Conservation (phyloP, 1,140 invertebrate genomes). For the Portunus trituberculatus region DNA sequence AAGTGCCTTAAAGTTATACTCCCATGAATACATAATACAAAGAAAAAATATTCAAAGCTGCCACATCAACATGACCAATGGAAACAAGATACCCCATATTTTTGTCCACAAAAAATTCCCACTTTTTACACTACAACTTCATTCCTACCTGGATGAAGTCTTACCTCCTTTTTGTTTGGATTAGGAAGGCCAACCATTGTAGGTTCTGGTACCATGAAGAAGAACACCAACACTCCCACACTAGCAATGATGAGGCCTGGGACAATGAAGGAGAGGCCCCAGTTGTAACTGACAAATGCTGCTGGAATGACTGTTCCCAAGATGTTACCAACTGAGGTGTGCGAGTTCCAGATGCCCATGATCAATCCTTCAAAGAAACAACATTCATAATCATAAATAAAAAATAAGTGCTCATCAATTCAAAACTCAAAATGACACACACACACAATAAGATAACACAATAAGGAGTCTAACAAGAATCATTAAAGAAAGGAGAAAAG, state of each 20-base stretch:
- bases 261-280: slow-evolving; percentile 95
- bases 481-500: too few species aligned
- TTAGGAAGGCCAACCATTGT: slow-evolving; percentile 84
- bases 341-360: slow-evolving; percentile 97
- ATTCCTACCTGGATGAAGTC: neutral
- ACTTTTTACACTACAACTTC: neutral
- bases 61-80: neutral
- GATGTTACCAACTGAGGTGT: slow-evolving; percentile 97
- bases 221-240: slow-evolving; percentile 90
- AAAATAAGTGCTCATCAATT: neutral
- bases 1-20: neutral
- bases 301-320: slow-evolving; percentile 86
- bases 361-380: slow-evolving; percentile 86
- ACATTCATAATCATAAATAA: too few species aligned
- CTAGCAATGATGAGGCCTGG: slow-evolving; percentile 92
- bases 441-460: too few species aligned
- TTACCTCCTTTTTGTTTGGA: slow-evolving; percentile 52
- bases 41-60: neutral
- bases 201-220: slow-evolving; percentile 92
- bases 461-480: too few species aligned
- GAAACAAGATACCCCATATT: neutral
- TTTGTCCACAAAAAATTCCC: neutral
- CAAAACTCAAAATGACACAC: too few species aligned
- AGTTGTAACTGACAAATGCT: slow-evolving; percentile 90
- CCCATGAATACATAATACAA: neutral